A percentile compares a stretch with the other conserved stretches of the same genome.
Evolutionary conservation across 2,113 vertebrate genomes (phyloP).

Genomic region (Dasyornis broadbenti): DNA sequence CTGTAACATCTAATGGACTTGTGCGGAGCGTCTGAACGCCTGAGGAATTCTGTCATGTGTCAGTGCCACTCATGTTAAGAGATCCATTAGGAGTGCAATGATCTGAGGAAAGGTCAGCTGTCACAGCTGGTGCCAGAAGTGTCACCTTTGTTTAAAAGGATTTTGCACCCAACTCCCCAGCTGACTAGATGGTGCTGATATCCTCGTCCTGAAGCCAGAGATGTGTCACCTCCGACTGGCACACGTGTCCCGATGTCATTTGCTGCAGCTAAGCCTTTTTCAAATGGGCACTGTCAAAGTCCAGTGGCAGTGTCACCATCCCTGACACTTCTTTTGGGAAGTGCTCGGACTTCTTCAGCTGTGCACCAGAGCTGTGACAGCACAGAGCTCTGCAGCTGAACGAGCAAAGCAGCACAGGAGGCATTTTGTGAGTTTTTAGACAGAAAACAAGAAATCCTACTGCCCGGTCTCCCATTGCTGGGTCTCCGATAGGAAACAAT

Average conservation of each 20-base stretch:
- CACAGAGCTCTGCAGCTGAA: not conserved
- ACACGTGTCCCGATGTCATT: not conserved
- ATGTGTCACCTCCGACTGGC: not conserved
- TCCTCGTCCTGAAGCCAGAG: not conserved
- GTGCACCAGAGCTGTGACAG: not conserved
- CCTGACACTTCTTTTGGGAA: not conserved
- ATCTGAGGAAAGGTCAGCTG: constrained; percentile 71
- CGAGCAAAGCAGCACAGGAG: not conserved
- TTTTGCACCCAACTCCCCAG: constrained; percentile 45
- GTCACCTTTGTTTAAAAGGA: constrained; percentile 59
- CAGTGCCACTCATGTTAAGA: constrained; percentile 57
- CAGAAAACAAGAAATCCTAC: not conserved
- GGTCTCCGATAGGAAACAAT: not conserved
- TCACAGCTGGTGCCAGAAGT: constrained; percentile 47
- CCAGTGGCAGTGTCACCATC: not conserved
- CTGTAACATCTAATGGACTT: constrained; percentile 56
- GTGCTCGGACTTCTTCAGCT: not conserved
- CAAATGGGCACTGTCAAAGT: not conserved
- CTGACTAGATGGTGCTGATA: constrained; percentile 32
- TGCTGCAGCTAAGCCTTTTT: not conserved
- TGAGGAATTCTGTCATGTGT: constrained; percentile 67
- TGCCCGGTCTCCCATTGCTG: not conserved
- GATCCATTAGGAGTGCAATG: constrained; percentile 55
- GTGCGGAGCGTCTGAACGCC: constrained; percentile 23
- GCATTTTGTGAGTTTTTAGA: not conserved